These are phyloP conservation scores for Butastur rufipennis DNA, from an alignment of 2,113 vertebrate species.

Conservation along the genomic window DNA sequence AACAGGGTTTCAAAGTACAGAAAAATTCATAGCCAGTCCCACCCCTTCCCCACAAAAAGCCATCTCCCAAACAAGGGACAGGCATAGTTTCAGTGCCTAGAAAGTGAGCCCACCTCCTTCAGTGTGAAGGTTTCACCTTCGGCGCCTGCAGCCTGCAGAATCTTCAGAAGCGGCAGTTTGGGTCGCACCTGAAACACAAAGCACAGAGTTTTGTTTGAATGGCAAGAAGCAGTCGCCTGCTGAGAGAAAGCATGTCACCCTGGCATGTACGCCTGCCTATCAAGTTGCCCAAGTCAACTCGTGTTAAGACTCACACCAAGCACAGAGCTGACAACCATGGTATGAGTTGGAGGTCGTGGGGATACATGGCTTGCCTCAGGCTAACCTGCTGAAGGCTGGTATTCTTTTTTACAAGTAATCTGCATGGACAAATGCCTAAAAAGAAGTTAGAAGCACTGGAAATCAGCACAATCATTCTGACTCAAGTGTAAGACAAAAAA, in stretches of 20 bases:
- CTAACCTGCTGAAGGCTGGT: background rate
- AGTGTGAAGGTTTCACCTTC: conserved; percentile 90
- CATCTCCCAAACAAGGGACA: background rate
- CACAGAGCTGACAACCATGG: background rate
- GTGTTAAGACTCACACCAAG: background rate
- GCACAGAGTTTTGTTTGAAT: background rate
- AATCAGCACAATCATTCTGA: background rate
- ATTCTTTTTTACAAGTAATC: background rate
- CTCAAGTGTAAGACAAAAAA: background rate
- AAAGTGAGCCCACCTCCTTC: conserved; percentile 82
- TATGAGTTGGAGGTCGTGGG: background rate
- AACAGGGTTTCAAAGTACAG: background rate
- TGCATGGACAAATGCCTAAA: background rate
- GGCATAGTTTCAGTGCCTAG: too few species aligned
- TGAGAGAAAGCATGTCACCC: background rate
- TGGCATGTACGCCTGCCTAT: fast-evolving
- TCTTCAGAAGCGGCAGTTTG: conserved; percentile 85
- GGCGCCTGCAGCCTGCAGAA: conserved; percentile 89
- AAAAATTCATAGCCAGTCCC: background rate
- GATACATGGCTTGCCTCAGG: background rate
- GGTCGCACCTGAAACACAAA: conserved; percentile 81
- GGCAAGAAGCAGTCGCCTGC: background rate
- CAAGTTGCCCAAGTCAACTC: too few species aligned
- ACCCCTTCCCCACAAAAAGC: background rate
- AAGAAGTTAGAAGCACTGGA: background rate